These are phyloP conservation scores for Ethmia dodecea DNA, from an alignment of 2,888 invertebrate genomes.

Conservation along the genomic window DNA sequence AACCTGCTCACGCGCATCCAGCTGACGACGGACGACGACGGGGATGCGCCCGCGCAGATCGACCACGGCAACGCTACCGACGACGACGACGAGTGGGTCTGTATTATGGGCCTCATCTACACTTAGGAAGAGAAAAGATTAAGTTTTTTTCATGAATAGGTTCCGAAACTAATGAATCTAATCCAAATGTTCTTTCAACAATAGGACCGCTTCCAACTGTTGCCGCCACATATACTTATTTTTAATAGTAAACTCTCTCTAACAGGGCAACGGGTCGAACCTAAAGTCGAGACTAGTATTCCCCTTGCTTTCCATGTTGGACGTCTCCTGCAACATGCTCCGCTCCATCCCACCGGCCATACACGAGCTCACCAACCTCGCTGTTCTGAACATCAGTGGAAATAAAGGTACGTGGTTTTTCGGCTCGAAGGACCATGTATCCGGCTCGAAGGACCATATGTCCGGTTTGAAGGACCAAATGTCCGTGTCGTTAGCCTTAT, in stretches of 20 bases:
- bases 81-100: conserved; percentile 81
- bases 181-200: too few relatives aligned
- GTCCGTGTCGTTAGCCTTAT: too few relatives aligned
- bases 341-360: conserved; percentile 88
- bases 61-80: conserved; percentile 15
- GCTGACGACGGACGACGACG: conserved; percentile 88
- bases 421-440: neutral
- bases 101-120: conserved; percentile 57
- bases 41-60: conserved; percentile 44
- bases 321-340: conserved; percentile 90
- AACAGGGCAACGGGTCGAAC: conserved; percentile 43
- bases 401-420: conserved; percentile 77
- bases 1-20: conserved; percentile 90
- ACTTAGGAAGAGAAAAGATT: conserved; percentile 83
- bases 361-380: conserved; percentile 90
- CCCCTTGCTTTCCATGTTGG: conserved; percentile 96
- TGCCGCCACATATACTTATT: too few relatives aligned
- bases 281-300: conserved; percentile 87
- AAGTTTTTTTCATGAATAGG: too few relatives aligned
- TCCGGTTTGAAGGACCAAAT: conserved; percentile 1
- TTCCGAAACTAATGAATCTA: too few relatives aligned
- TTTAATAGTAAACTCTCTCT: too few relatives aligned
- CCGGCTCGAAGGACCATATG: neutral
- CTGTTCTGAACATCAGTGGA: conserved; percentile 95
- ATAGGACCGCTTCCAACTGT: too few relatives aligned